Conservation (phyloP, 2,113 vertebrate genomes). For the Bettongia penicillata region DNA sequence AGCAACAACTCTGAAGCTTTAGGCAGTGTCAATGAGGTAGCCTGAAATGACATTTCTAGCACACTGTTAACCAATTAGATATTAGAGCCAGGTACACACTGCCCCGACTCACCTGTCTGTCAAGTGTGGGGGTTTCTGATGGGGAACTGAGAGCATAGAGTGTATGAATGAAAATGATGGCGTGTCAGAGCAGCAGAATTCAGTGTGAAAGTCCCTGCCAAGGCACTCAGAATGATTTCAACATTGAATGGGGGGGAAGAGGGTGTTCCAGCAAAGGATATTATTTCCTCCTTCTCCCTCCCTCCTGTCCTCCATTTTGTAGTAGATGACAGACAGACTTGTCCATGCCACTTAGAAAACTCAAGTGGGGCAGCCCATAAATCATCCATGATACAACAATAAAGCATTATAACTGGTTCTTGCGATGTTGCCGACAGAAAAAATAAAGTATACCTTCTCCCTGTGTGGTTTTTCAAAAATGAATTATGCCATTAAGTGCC, state of each 20-base stretch:
- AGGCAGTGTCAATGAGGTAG: slow-evolving; percentile 59
- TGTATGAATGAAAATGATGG: not conserved
- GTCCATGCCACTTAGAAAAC: slow-evolving; percentile 30
- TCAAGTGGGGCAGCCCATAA: slow-evolving; percentile 69
- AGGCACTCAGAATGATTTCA: not conserved
- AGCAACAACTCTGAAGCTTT: not conserved
- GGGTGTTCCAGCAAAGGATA: not conserved
- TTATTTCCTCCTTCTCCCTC: not conserved
- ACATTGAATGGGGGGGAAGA: not conserved
- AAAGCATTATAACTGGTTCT: slow-evolving; percentile 69
- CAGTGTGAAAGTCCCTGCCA: not conserved
- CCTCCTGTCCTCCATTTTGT: slow-evolving; percentile 45
- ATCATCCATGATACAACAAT: slow-evolving; percentile 71
- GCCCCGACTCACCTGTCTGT: slow-evolving; percentile 60
- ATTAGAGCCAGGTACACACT: slow-evolving; percentile 7
- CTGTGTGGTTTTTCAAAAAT: slow-evolving; percentile 87
- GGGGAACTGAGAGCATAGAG: not conserved
- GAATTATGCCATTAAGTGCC: slow-evolving; percentile 88
- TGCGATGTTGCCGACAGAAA: slow-evolving; percentile 62
- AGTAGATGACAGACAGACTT: slow-evolving; percentile 48
- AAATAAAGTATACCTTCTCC: slow-evolving; percentile 80
- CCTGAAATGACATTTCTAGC: slow-evolving; percentile 54
- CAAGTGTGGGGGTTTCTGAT: slow-evolving; percentile 25
- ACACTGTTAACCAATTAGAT: slow-evolving; percentile 65
- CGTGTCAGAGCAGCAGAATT: not conserved